Base-by-base conservation (phyloP, 2,797 vertebrate species). In the Phrynocephalus vlangalii region DNA sequence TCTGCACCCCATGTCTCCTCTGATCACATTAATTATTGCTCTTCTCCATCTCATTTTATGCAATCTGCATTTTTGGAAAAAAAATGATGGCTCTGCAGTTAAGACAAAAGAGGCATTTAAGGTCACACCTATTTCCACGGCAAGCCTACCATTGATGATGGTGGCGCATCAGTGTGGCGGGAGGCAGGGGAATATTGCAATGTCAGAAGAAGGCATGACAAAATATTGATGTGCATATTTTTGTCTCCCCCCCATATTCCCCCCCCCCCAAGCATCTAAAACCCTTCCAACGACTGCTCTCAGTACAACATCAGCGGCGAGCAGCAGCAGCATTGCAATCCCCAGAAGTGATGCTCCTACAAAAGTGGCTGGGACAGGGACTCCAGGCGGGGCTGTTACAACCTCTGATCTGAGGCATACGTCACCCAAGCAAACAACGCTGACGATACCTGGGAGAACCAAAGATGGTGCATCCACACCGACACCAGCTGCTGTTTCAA, bases 361-460 rank as follows among this genome's bases (percentile, higher is more conserved):
- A 2, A 16, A 48, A 3, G 52, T 1, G 8, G 24, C 63, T 2
- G 1, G 7, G 3, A 3, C 76, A 33, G 24, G 0, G 1, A 2
- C 3, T 0, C 4, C 30, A 1, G 0, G 9, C 0, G n/a, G 11
- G 1, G 0, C 56, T 10, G 13, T 7, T 11, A 22, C 3, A 1
- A 4, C 2, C 3, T 3, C 68, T 8, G 3, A 66, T 16, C 2
- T 24, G 3, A 38, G 5, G 33, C 26, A 1, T 0, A 60, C 3
- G 3, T 2, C 26, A 15, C 9, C 60, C 6, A 2, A 50, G 1
- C 4, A 1, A 30, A 3, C 38, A 2, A 9, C 10, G 6, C 8
- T 4, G 20, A 26, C 26, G n/a, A 50, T 13, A 38, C 2, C 67
- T 5, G 52, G 7, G 44, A 10, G 7, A 18, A 28, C 79, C 0